These are phyloP conservation scores for Rana temporaria DNA, from an alignment of 2,113 vertebrate genomes.

Conservation along the genomic window DNA sequence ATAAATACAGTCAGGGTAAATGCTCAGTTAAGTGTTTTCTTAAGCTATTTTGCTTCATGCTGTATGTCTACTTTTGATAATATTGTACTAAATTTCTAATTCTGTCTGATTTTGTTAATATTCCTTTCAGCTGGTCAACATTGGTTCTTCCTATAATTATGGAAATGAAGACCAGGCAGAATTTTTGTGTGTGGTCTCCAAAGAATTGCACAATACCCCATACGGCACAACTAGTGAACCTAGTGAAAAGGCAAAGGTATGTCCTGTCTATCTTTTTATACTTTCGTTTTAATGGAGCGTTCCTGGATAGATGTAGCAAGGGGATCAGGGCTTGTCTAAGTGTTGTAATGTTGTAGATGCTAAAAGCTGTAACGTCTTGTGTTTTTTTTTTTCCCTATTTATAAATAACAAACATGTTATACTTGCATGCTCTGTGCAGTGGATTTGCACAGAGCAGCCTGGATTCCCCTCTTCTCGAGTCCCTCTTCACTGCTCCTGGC, in stretches of 20 bases:
- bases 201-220: constrained; percentile 95
- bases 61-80: neutral
- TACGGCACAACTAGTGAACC: constrained; percentile 91
- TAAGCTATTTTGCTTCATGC: no score
- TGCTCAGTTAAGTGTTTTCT: no score
- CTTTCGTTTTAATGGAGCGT: no score
- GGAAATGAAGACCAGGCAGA: constrained; percentile 98
- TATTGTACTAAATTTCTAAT: neutral
- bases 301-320: neutral
- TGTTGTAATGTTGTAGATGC: neutral
- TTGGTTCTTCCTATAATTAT: constrained; percentile 99
- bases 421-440: no score
- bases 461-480: no score
- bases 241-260: constrained; percentile 98
- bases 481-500: no score
- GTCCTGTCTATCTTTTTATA: constrained; percentile 16
- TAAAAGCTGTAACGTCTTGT: no score
- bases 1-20: no score
- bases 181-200: constrained; percentile 98
- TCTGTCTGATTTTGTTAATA: neutral
- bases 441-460: no score
- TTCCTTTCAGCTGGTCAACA: constrained; percentile 88
- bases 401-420: no score
- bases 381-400: no score
- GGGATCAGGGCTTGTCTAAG: neutral